Evolutionary conservation across 2,888 invertebrate genomes (phyloP), one percentile per base, ranked within the genome.

Genomic region (Drosophila stalkeri): DNA sequence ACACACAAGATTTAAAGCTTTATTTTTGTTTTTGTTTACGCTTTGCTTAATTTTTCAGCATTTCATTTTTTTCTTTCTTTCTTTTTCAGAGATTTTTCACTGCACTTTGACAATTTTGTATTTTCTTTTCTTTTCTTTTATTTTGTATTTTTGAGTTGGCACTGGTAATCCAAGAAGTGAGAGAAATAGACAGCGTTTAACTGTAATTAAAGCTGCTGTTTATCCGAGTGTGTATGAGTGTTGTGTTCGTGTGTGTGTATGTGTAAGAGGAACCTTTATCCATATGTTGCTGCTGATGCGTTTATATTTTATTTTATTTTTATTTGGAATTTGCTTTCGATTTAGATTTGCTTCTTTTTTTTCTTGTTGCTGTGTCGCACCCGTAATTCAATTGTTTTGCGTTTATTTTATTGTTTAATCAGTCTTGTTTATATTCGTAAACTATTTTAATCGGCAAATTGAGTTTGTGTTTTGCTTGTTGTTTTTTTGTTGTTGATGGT

Each of bases 151-250:
- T 56, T 56, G 43, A 31, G 9, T 65, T 92, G 91, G 92, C 92
- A 92, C 92, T 92, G 92, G 91, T 92, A 92, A 92, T 92, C 92
- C 92, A 92, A 92, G 82, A 73, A 60, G 64, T 67, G 63, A 54
- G 49, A 61, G 47, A 61, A 56, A 43, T 49, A 35, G 54, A 62
- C 80, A 71, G 81, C 80, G 51, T 66, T 66, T 77, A 88, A 84
- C 88, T 71, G 80, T 80, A 72, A 69, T 86, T 80, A 72, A 77
- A 77, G 77, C 80, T 79, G 82, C 81, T 78, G 72, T 79, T 90
- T 88, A 91, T 91, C 91, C 90, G 82, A 77, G 72, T 64, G 52
- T 60, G 61, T 78, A 49, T 70, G 57, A 64, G 54, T 63, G 66
- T 60, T 67, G 54, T 56, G 41, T 70, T 57, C 64, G 33, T 63